Conservation (phyloP, 2,888 invertebrate species). For the Tipula lateralis region DNA sequence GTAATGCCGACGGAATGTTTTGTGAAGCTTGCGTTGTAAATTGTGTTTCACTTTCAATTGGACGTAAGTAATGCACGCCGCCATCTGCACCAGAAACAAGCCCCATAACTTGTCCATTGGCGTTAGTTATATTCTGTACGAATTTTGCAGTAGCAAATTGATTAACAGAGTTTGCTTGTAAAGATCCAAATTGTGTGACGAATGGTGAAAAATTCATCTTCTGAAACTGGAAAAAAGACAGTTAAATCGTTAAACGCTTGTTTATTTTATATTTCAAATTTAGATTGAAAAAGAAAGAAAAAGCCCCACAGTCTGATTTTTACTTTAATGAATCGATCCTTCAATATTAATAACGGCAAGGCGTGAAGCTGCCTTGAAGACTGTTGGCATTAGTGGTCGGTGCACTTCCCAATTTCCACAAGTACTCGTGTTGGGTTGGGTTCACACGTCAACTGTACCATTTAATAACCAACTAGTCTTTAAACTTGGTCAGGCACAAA, state of each 20-base stretch:
- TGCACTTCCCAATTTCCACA: too few relatives aligned
- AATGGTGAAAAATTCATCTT: conserved; percentile 75
- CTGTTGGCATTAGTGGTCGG: too few relatives aligned
- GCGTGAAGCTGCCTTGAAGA: too few relatives aligned
- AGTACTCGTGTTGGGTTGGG: too few relatives aligned
- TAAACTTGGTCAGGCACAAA: too few relatives aligned
- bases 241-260: neutral
- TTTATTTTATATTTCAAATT: too few relatives aligned
- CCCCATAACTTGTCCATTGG: conserved; percentile 64
- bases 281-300: too few relatives aligned
- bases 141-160: conserved; percentile 63
- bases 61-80: conserved; percentile 69
- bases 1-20: conserved; percentile 36
- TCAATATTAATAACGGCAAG: too few relatives aligned
- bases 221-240: conserved; percentile 36
- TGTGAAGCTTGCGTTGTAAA: conserved; percentile 39
- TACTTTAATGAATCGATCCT: too few relatives aligned
- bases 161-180: conserved; percentile 57
- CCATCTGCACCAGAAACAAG: conserved; percentile 66
- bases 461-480: too few relatives aligned
- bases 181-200: conserved; percentile 56
- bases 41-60: conserved; percentile 52
- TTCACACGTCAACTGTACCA: too few relatives aligned
- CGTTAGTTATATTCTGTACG: conserved; percentile 63
- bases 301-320: too few relatives aligned